These are phyloP conservation scores for Echinometra lucunter DNA, from an alignment of 53 echinoderm and acorn worm genomes.

Conservation along the genomic window DNA sequence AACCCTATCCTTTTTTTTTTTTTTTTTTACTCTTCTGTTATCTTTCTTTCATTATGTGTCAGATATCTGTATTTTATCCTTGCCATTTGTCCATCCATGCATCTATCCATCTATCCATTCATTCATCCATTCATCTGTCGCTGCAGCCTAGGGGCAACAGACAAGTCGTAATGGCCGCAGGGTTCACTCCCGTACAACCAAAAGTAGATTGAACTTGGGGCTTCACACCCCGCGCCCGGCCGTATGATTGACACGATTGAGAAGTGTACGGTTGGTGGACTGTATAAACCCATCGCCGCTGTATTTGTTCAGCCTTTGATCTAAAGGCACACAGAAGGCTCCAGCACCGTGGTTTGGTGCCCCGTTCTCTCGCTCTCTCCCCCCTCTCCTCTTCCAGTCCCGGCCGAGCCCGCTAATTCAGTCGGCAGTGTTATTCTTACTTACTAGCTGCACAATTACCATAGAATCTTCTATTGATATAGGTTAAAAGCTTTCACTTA, in stretches of 20 bases:
- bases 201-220: conserved; percentile 85
- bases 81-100: neutral
- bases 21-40: neutral
- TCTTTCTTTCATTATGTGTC: neutral
- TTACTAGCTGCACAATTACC: conserved; percentile 81
- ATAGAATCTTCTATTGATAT: conserved; percentile 83
- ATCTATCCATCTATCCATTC: neutral
- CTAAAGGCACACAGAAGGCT: conserved; percentile 61
- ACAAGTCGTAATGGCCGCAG: conserved; percentile 58
- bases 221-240: conserved; percentile 74
- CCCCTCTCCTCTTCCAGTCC: neutral
- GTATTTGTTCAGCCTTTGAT: conserved; percentile 71
- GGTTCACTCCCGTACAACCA: conserved; percentile 79
- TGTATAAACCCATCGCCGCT: conserved; percentile 69
- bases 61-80: neutral
- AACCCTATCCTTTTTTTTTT: neutral
- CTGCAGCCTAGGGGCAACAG: conserved; percentile 42
- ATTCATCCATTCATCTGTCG: conserved; percentile 6
- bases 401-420: conserved; percentile 72
- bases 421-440: conserved; percentile 82
- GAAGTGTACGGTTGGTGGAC: conserved; percentile 67
- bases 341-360: neutral
- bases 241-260: conserved; percentile 80
- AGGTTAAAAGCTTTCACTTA: conserved; percentile 84
- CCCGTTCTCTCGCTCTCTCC: neutral